These are phyloP conservation scores for Eutolmus rufibarbis DNA, from an alignment of 2,888 invertebrate species.

Conservation along the genomic window DNA sequence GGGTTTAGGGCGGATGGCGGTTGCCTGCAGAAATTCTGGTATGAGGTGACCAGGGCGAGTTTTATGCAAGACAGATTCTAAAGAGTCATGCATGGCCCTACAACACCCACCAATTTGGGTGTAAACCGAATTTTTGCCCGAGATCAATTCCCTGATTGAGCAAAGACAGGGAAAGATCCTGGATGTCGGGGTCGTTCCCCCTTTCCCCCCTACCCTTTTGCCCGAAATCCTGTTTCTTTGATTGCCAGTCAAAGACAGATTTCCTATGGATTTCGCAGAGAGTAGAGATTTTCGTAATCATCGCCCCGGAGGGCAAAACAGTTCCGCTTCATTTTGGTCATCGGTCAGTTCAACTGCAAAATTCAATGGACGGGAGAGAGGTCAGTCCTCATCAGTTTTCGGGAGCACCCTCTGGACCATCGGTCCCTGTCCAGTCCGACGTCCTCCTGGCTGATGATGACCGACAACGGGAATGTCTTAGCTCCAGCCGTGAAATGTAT, in stretches of 20 bases:
- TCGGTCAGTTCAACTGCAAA: background rate
- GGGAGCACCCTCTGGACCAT: background rate
- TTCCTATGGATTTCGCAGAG: constrained; percentile 24
- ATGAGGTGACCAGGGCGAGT: background rate
- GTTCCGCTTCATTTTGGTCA: constrained; percentile 12
- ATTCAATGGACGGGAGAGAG: background rate
- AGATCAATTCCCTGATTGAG: constrained; percentile 28
- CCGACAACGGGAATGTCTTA: background rate
- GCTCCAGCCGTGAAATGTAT: background rate
- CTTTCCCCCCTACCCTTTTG: background rate
- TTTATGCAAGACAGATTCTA: constrained; percentile 11
- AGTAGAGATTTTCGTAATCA: constrained; percentile 16
- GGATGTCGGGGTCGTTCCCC: background rate
- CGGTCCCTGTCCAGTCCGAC: background rate
- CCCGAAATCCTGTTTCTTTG: constrained; percentile 19
- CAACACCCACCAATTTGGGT: background rate
- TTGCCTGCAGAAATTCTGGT: background rate
- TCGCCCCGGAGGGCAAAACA: background rate
- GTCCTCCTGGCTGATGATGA: background rate
- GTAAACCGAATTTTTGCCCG: background rate
- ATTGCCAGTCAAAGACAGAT: constrained; percentile 39
- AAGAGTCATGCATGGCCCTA: background rate
- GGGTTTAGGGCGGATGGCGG: background rate
- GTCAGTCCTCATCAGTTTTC: constrained; percentile 4
- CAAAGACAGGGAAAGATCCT: background rate